These are phyloP conservation scores for Crenuchus spilurus DNA, from an alignment of 2,797 vertebrate species.

Conservation along the genomic window DNA sequence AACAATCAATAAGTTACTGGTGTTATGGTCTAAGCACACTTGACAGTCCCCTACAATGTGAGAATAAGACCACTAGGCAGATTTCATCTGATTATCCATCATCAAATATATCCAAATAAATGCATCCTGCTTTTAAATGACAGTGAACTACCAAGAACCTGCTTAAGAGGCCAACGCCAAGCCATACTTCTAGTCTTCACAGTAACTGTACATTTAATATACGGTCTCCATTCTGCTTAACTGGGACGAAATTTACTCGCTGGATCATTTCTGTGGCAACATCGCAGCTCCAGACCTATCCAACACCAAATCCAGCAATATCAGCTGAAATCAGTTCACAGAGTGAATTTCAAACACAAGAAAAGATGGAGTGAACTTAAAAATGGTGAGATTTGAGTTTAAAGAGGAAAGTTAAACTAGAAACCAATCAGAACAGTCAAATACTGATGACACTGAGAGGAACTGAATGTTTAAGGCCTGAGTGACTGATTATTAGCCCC, in stretches of 20 bases:
- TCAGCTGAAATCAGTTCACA: constrained; percentile 42
- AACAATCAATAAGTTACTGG: constrained; percentile 12
- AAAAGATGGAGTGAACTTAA: constrained; percentile 50
- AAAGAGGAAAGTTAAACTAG: constrained; percentile 43
- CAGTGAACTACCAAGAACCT: constrained; percentile 22
- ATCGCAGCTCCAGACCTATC: constrained; percentile 44
- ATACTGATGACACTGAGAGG: constrained; percentile 29
- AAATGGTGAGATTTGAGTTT: constrained; percentile 49
- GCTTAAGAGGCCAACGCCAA: background rate
- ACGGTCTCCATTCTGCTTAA: constrained; percentile 34
- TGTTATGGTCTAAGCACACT: constrained; percentile 28
- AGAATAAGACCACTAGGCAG: constrained; percentile 15
- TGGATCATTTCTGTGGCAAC: constrained; percentile 55
- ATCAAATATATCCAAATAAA: constrained; percentile 9
- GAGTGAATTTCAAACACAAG: constrained; percentile 39
- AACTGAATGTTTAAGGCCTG: constrained; percentile 27
- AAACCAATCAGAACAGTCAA: constrained; percentile 39
- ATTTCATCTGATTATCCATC: constrained; percentile 40
- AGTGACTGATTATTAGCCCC: background rate
- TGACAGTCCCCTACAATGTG: constrained; percentile 10
- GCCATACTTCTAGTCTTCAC: constrained; percentile 20
- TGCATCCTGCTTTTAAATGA: constrained; percentile 21
- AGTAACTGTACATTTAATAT: constrained; percentile 19
- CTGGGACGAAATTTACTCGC: constrained; percentile 42
- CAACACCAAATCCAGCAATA: constrained; percentile 49